phyloP scores from a whole-genome alignment of 2,113 vertebrate species.

The Herpetotheres cachinnans region DNA sequence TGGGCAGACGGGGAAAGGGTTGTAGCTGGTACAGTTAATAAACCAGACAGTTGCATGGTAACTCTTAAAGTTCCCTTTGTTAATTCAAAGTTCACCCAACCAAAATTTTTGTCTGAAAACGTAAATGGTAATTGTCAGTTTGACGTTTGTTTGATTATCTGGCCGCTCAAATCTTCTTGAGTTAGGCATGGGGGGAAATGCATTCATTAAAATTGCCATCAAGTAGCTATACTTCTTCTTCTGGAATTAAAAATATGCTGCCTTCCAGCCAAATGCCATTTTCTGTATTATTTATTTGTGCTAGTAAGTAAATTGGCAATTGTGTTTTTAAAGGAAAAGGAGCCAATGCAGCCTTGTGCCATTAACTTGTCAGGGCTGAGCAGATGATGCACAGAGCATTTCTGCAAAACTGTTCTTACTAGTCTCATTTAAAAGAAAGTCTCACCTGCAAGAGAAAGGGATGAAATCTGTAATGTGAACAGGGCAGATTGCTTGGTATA shows the following conservation, averaged over 20 bases:
- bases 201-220: background rate
- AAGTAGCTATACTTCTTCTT: background rate
- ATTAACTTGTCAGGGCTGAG: conserved; percentile 28
- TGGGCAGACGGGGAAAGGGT: background rate
- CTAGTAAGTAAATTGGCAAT: conserved; percentile 7
- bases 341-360: background rate
- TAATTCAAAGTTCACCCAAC: background rate
- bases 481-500: background rate
- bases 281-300: conserved; percentile 16
- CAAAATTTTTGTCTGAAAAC: background rate
- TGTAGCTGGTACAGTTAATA: background rate
- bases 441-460: background rate
- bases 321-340: conserved; percentile 7
- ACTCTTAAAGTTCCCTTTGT: background rate
- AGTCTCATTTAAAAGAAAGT: background rate
- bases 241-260: background rate
- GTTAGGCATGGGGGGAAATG: background rate
- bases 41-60: background rate
- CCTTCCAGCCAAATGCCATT: background rate
- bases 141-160: background rate
- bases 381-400: background rate
- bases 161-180: background rate
- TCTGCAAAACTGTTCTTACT: conserved; percentile 17
- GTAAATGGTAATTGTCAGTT: background rate
- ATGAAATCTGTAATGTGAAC: background rate